These are phyloP conservation scores for Enteromius afrohamiltoni DNA, from an alignment of 2,797 vertebrate genomes.

Conservation along the genomic window DNA sequence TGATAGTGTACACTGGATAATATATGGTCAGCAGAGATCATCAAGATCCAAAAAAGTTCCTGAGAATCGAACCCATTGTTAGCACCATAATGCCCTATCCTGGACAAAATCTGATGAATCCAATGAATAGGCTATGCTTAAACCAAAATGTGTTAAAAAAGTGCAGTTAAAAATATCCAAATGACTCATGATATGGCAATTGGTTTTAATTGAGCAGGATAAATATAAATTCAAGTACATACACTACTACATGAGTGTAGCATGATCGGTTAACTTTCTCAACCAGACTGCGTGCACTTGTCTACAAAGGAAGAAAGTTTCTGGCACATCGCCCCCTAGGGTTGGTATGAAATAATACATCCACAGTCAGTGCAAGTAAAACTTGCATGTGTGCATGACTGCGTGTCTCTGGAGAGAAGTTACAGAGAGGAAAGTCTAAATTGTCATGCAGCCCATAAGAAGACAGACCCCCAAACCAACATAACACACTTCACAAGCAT, in stretches of 20 bases:
- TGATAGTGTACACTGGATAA: not conserved
- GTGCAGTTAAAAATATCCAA: not conserved
- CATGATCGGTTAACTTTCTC: no score
- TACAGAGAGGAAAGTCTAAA: not conserved
- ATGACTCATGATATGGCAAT: not conserved
- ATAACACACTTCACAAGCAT: not conserved
- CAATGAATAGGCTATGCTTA: not conserved
- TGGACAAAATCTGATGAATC: not conserved
- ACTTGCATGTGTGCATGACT: not conserved
- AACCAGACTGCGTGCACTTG: not conserved
- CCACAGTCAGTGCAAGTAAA: not conserved
- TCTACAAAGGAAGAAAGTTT: not conserved
- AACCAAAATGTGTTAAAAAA: not conserved
- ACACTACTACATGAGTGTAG: not conserved
- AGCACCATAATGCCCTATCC: not conserved
- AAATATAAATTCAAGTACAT: not conserved
- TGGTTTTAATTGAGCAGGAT: not conserved
- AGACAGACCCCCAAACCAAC: not conserved
- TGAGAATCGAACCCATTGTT: not conserved
- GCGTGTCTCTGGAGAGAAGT: conserved; percentile 1
- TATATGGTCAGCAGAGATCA: not conserved
- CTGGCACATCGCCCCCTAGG: conserved; percentile 14
- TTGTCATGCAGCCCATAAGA: not conserved
- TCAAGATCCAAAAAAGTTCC: not conserved
- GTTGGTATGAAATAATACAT: not conserved